Evolutionary conservation across 1,140 invertebrate genomes (phyloP).

Genomic region (Cydia pomonella): DNA sequence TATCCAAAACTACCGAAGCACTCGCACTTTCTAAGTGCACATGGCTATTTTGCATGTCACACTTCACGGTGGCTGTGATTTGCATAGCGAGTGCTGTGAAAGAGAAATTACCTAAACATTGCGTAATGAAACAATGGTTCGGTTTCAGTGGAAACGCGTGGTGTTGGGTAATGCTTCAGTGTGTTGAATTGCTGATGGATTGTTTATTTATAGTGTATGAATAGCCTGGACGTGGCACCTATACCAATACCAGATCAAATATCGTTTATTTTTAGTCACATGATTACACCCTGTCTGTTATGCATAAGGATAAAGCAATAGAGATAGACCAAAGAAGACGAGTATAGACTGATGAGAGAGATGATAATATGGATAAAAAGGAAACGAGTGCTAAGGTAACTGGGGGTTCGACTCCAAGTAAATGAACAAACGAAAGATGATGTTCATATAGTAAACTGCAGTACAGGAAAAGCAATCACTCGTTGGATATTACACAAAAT

Average conservation of each 20-base stretch:
- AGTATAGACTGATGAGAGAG: not conserved
- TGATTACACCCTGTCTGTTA: not conserved
- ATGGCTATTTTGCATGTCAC: constrained; percentile 14
- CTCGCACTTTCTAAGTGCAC: constrained; percentile 15
- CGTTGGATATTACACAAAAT: too few relatives aligned
- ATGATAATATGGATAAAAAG: not conserved
- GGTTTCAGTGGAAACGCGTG: constrained; percentile 12
- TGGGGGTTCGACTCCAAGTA: not conserved
- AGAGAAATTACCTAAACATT: constrained; percentile 19
- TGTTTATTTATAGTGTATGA: not conserved
- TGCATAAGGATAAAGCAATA: too few relatives aligned
- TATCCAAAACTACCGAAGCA: not conserved
- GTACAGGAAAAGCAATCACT: too few relatives aligned
- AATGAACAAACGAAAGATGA: not conserved
- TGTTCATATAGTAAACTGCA: too few relatives aligned
- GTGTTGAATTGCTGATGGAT: not conserved
- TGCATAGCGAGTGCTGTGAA: constrained; percentile 6
- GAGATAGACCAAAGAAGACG: too few relatives aligned
- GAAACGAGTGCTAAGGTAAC: not conserved
- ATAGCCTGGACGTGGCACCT: not conserved
- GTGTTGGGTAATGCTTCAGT: not conserved
- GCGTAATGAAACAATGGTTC: constrained; percentile 4
- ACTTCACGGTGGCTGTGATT: constrained; percentile 12
- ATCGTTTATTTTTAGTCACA: not conserved
- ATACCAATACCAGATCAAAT: not conserved